These are phyloP conservation scores for Perca flavescens DNA, from an alignment of 2,113 vertebrate genomes.

Conservation along the genomic window DNA sequence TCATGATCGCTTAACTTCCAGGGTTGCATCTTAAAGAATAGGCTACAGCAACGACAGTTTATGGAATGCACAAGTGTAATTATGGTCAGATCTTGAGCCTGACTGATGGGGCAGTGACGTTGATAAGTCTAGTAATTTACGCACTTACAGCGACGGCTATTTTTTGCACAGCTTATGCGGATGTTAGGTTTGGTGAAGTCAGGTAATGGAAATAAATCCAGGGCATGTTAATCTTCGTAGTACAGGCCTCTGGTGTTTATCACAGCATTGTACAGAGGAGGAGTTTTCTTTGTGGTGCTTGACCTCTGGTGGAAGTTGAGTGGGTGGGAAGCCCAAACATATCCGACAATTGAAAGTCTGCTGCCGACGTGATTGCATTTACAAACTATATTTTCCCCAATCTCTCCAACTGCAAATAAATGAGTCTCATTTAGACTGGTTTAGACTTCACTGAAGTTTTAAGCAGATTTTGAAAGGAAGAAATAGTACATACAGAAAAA, in stretches of 20 bases:
- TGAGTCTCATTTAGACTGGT: not conserved
- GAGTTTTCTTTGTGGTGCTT: not conserved
- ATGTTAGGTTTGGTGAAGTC: too few relatives aligned
- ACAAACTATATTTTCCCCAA: not conserved
- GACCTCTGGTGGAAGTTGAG: not conserved
- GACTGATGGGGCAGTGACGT: too few relatives aligned
- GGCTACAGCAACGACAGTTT: too few relatives aligned
- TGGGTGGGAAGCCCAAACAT: not conserved
- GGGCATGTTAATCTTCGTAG: too few relatives aligned
- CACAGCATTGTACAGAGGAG: not conserved
- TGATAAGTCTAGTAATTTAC: too few relatives aligned
- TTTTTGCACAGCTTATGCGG: too few relatives aligned
- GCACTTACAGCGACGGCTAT: too few relatives aligned
- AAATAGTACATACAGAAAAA: not conserved
- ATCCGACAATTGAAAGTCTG: not conserved
- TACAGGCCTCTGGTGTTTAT: not conserved
- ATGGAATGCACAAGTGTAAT: too few relatives aligned
- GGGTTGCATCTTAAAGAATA: too few relatives aligned
- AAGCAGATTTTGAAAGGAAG: not conserved
- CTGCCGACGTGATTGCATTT: not conserved
- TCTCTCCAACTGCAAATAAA: not conserved
- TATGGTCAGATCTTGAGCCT: too few relatives aligned
- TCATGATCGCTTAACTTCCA: too few relatives aligned
- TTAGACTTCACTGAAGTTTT: not conserved
- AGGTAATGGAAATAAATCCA: too few relatives aligned